Percentiles rank a stretch among this genome's conserved stretches.
phyloP scores from a whole-genome alignment of 2,113 vertebrate species.

The Pantherophis guttatus region DNA sequence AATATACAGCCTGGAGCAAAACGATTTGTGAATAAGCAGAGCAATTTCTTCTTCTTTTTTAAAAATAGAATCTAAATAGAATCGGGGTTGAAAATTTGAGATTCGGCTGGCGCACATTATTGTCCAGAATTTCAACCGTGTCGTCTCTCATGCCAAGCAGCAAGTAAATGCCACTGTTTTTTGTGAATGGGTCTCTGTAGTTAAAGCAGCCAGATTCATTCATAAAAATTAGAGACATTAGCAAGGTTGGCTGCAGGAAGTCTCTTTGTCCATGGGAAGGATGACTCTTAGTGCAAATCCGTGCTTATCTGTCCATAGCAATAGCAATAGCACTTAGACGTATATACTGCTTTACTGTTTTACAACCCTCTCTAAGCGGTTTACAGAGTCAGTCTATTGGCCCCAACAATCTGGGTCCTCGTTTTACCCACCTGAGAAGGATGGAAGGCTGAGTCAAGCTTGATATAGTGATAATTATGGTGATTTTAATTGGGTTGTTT shows the following conservation, averaged over 20 bases:
- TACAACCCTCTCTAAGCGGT: too few species aligned
- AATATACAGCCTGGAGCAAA: neutral
- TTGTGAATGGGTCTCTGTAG: neutral
- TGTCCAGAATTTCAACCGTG: neutral
- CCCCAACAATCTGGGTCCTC: too few species aligned
- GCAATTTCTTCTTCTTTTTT: neutral
- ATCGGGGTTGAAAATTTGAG: neutral
- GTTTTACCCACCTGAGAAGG: too few species aligned
- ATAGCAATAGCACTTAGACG: too few species aligned
- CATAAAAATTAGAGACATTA: neutral
- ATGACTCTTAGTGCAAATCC: neutral
- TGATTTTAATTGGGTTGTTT: too few species aligned
- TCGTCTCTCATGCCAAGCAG: neutral
- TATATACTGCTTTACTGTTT: too few species aligned
- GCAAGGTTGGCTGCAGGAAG: neutral
- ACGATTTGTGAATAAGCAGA: neutral
- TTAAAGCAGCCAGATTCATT: neutral
- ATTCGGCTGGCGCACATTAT: neutral
- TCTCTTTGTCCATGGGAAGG: neutral
- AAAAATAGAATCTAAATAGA: neutral
- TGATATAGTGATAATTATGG: too few species aligned
- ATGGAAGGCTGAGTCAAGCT: too few species aligned
- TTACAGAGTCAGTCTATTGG: too few species aligned
- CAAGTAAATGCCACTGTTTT: neutral
- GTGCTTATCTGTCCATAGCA: neutral